Percentiles rank a stretch among this genome's conserved stretches.
Evolutionary conservation across 2,888 invertebrate species (phyloP).

Genomic region (Smittia aterrima): DNA sequence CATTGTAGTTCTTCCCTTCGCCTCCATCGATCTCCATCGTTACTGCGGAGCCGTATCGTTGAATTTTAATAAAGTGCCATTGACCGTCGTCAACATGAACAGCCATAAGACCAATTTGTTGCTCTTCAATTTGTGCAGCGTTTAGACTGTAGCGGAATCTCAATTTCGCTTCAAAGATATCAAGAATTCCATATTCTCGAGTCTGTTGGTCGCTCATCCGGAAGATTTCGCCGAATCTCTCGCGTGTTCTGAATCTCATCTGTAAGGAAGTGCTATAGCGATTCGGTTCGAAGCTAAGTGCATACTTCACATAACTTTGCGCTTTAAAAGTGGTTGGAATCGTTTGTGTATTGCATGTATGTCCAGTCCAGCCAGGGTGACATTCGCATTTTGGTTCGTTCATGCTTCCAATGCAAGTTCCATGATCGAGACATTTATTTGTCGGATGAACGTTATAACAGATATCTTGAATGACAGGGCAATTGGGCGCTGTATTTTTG

Average conservation of each 20-base stretch:
- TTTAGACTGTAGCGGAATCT: slow-evolving; percentile 58
- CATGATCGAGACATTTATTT: slow-evolving; percentile 52
- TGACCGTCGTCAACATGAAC: slow-evolving; percentile 57
- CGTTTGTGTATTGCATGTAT: slow-evolving; percentile 49
- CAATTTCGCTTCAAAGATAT: slow-evolving; percentile 51
- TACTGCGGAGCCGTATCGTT: slow-evolving; percentile 56
- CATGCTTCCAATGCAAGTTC: slow-evolving; percentile 55
- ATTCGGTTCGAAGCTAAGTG: slow-evolving; percentile 56
- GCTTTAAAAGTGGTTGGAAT: slow-evolving; percentile 55
- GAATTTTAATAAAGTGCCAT: slow-evolving; percentile 58
- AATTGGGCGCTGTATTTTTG: slow-evolving; percentile 53
- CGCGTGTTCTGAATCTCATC: slow-evolving; percentile 58
- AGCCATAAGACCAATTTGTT: slow-evolving; percentile 53
- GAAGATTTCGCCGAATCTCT: slow-evolving; percentile 57
- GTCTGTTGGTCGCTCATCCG: slow-evolving; percentile 55
- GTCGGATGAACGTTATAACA: slow-evolving; percentile 54
- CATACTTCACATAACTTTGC: slow-evolving; percentile 58
- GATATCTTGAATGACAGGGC: slow-evolving; percentile 56
- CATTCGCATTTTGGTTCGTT: slow-evolving; percentile 56
- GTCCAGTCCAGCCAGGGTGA: slow-evolving; percentile 59
- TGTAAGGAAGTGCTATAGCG: slow-evolving; percentile 56
- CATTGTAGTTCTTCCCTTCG: slow-evolving; percentile 56
- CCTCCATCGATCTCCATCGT: slow-evolving; percentile 58
- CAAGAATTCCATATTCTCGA: slow-evolving; percentile 56
- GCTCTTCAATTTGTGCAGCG: slow-evolving; percentile 54